Percentiles rank a stretch among this genome's conserved stretches.
Evolutionary conservation across 2,797 vertebrate genomes (phyloP).

Genomic region (Sebastes itinus): DNA sequence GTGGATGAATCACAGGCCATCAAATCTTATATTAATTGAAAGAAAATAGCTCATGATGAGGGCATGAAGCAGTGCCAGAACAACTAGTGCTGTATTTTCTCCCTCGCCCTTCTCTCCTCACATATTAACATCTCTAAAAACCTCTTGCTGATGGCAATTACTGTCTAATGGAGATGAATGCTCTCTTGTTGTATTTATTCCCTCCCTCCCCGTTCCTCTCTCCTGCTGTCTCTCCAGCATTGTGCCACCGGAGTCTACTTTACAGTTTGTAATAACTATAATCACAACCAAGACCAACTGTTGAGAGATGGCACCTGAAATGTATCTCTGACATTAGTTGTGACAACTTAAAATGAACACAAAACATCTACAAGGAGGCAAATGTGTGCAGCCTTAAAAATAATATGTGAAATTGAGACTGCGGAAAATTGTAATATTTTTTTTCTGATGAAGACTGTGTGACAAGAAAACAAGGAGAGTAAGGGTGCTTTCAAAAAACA

Average conservation of each 20-base stretch:
- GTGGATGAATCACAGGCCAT: constrained; percentile 57
- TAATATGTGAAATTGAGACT: not conserved
- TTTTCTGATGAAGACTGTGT: not conserved
- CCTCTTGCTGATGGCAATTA: constrained; percentile 69
- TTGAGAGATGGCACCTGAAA: not conserved
- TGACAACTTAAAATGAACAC: constrained; percentile 1
- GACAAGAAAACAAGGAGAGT: not conserved
- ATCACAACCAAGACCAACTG: constrained; percentile 9
- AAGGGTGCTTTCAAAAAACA: fast-evolving
- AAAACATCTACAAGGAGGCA: not conserved
- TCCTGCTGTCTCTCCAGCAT: not conserved
- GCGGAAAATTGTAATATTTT: not conserved
- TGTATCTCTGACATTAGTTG: constrained; percentile 12
- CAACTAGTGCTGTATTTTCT: constrained; percentile 32
- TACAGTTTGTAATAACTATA: constrained; percentile 38
- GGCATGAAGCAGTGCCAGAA: constrained; percentile 42
- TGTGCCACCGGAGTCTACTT: constrained; percentile 24
- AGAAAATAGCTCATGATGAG: constrained; percentile 59
- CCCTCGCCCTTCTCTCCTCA: constrained; percentile 30
- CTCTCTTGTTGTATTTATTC: constrained; percentile 34
- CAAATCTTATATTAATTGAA: constrained; percentile 56
- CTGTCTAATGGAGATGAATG: constrained; percentile 75
- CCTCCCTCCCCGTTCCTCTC: not conserved
- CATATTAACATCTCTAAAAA: constrained; percentile 71
- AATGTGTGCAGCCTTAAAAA: not conserved